A percentile compares a stretch with the other conserved stretches of the same genome.
phyloP scores from a whole-genome alignment of 2,113 vertebrate species.

The Amblyornis subalaris region DNA sequence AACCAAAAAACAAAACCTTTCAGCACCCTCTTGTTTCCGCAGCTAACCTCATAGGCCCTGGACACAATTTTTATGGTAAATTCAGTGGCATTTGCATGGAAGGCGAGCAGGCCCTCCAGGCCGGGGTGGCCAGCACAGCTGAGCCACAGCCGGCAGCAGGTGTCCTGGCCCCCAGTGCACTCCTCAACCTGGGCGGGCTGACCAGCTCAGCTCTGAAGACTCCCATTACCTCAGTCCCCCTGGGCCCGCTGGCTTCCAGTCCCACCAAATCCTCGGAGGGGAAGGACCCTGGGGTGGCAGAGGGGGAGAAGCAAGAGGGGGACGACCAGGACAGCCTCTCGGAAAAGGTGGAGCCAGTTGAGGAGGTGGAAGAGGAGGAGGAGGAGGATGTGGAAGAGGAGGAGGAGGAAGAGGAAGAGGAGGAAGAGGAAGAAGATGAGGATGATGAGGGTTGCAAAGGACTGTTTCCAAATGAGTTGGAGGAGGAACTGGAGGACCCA shows the following conservation, averaged over 20 bases:
- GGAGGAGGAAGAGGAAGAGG: slow-evolving; percentile 84
- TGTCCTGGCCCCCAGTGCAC: slow-evolving; percentile 74
- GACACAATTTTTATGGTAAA: slow-evolving; percentile 98
- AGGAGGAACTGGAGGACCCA: slow-evolving; percentile 86
- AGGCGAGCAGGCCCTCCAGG: slow-evolving; percentile 78
- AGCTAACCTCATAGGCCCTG: slow-evolving; percentile 90
- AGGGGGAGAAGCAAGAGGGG: slow-evolving; percentile 69
- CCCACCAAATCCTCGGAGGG: slow-evolving; percentile 89
- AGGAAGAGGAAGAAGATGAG: slow-evolving; percentile 88
- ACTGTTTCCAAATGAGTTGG: slow-evolving; percentile 80
- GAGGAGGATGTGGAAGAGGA: slow-evolving; percentile 75
- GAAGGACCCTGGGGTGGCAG: slow-evolving; percentile 72
- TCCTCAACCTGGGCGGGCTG: slow-evolving; percentile 89
- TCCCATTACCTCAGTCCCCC: slow-evolving; percentile 92
- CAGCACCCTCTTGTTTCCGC: slow-evolving; percentile 86
- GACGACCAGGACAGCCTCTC: slow-evolving; percentile 69
- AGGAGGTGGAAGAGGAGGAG: slow-evolving; percentile 75
- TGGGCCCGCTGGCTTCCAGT: slow-evolving; percentile 80
- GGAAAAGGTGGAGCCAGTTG: slow-evolving; percentile 72
- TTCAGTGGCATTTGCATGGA: slow-evolving; percentile 98
- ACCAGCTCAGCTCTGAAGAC: slow-evolving; percentile 82
- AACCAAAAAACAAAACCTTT: slow-evolving; percentile 98
- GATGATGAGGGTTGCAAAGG: slow-evolving; percentile 83
- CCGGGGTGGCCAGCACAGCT: slow-evolving; percentile 32
- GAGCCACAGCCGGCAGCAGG: slow-evolving; percentile 67